Percentiles rank a stretch among this genome's conserved stretches.
phyloP scores from a whole-genome alignment of 92 coral and sea anemone species.

The Epizoanthus stellaris region DNA sequence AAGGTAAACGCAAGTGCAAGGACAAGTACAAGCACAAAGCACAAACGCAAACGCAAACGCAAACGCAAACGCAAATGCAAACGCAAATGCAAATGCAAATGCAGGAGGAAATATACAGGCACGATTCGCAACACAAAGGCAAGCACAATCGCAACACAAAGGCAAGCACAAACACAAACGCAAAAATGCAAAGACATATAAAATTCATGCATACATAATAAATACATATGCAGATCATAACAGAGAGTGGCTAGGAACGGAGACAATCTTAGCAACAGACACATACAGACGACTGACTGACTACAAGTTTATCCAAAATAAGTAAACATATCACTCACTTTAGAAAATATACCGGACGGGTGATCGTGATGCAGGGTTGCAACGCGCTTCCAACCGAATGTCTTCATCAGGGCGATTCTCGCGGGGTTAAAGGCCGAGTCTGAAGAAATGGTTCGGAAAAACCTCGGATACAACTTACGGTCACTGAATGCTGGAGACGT shows the following conservation, averaged over 20 bases:
- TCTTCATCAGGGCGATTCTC: conserved; percentile 60
- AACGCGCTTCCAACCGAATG: conserved; percentile 71
- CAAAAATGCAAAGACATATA: no score
- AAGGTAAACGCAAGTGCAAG: no score
- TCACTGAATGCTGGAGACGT: conserved; percentile 71
- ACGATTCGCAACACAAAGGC: no score
- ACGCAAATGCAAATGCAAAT: no score
- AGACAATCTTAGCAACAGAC: not conserved
- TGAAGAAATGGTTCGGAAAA: conserved; percentile 75
- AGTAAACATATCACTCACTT: conserved; percentile 30
- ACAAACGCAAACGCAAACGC: no score
- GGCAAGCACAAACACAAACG: no score
- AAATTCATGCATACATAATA: not conserved
- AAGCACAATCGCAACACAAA: no score
- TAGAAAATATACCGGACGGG: conserved; percentile 79
- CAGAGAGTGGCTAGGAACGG: not conserved
- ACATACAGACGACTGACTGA: not conserved
- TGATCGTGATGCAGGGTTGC: conserved; percentile 77
- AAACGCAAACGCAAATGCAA: no score
- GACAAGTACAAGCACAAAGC: no score
- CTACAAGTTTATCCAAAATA: no score
- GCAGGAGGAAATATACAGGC: no score
- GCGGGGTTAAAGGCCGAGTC: conserved; percentile 80
- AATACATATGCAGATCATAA: not conserved
- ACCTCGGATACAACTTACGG: conserved; percentile 66